phyloP scores from a whole-genome alignment of 2,888 invertebrate species.

The Nomada fucata region DNA sequence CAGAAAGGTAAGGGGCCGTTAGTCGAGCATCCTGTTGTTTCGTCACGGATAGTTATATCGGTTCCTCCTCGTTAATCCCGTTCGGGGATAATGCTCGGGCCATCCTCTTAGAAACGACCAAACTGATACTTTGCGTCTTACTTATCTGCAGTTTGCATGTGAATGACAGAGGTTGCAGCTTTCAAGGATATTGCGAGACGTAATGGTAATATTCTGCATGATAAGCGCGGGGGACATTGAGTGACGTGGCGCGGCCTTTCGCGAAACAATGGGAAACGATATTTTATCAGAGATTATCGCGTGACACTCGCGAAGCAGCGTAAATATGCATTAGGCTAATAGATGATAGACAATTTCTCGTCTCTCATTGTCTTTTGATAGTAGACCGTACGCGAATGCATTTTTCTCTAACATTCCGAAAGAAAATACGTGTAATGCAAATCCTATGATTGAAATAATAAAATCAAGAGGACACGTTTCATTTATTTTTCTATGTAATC shows the following conservation, averaged over 20 bases:
- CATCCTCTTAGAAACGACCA: constrained; percentile 38
- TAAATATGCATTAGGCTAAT: no score
- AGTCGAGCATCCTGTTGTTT: constrained; percentile 56
- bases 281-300: neutral
- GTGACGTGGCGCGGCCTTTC: no score
- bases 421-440: no score
- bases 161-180: constrained; percentile 18
- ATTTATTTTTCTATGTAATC: no score
- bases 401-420: no score
- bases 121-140: constrained; percentile 8
- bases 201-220: neutral
- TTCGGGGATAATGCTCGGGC: constrained; percentile 57
- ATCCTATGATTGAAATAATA: no score
- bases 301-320: no score
- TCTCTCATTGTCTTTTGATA: constrained; percentile 14
- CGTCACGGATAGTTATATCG: constrained; percentile 69
- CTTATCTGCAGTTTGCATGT: constrained; percentile 43
- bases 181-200: neutral
- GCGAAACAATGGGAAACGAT: no score
- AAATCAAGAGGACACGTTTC: no score
- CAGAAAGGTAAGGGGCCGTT: constrained; percentile 63
- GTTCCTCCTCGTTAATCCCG: constrained; percentile 67
- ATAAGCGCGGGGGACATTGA: neutral
- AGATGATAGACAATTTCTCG: neutral
- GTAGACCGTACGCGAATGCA: neutral